phyloP scores from a whole-genome alignment of 2,113 vertebrate genomes.

The Cebidichthys violaceus region DNA sequence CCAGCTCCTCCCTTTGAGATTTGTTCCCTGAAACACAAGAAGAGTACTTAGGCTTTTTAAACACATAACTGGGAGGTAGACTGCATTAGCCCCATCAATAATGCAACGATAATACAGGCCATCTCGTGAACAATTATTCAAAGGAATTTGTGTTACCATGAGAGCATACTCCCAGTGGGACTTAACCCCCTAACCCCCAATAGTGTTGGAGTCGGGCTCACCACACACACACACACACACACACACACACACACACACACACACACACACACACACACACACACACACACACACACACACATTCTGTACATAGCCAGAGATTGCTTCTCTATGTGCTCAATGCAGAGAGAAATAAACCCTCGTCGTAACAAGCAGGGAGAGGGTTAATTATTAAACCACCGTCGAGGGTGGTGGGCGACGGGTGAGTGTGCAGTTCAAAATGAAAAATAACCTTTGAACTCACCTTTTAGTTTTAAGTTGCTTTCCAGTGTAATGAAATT shows the following conservation, averaged over 20 bases:
- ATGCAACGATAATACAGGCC: constrained; percentile 44
- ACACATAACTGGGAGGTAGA: constrained; percentile 34
- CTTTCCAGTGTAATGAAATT: constrained; percentile 99
- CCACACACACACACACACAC: background rate
- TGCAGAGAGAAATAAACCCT: constrained; percentile 8
- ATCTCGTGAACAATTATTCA: constrained; percentile 22
- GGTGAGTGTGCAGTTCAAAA: background rate
- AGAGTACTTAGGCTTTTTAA: constrained; percentile 38
- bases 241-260: no score
- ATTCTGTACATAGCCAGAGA: constrained; percentile 1
- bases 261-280: no score
- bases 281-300: no score
- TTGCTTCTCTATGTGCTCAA: background rate
- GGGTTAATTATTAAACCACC: constrained; percentile 49
- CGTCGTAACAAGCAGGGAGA: constrained; percentile 15
- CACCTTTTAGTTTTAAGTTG: constrained; percentile 99
- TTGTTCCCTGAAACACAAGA: constrained; percentile 92
- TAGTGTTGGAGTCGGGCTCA: constrained; percentile 3
- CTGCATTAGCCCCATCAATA: constrained; percentile 49
- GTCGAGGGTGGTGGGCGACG: background rate
- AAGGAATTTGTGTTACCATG: constrained; percentile 31
- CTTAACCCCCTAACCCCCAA: background rate
- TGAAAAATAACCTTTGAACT: constrained; percentile 48
- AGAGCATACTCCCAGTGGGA: constrained; percentile 29
- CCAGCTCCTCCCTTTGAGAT: constrained; percentile 99